Conservation (phyloP, 2,797 vertebrate genomes). For the Denticeps clupeoides region DNA sequence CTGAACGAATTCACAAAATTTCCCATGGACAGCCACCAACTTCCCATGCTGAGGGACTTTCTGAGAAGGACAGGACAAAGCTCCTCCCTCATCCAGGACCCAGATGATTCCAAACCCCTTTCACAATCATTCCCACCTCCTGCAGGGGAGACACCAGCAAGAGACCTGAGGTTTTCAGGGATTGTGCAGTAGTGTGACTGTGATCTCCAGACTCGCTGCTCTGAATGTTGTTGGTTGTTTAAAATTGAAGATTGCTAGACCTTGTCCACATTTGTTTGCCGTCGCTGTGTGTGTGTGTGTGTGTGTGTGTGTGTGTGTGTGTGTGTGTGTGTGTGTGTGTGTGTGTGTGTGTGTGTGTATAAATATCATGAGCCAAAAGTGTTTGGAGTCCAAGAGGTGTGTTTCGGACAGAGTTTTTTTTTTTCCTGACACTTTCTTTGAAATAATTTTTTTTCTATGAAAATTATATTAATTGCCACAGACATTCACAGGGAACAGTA, state of each 20-base stretch:
- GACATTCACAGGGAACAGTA: too few species aligned
- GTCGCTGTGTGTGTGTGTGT: constrained; percentile 3
- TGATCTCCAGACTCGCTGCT: neutral
- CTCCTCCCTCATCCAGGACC: too few species aligned
- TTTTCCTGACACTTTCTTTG: constrained; percentile 3
- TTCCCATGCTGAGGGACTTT: too few species aligned
- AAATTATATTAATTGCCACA: too few species aligned
- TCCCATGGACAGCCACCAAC: too few species aligned
- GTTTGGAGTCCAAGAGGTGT: constrained; percentile 8
- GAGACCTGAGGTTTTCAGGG: constrained; percentile 15
- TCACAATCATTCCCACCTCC: too few species aligned
- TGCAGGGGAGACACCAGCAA: too few species aligned
- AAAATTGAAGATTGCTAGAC: neutral
- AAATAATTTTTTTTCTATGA: neutral
- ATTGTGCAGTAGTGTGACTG: too few species aligned
- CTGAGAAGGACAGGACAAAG: too few species aligned
- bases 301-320: constrained; percentile 7
- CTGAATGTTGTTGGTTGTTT: too few species aligned
- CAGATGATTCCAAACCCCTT: too few species aligned
- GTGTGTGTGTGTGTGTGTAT: constrained; percentile 28
- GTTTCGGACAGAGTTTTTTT: constrained; percentile 3
- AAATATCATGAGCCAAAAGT: constrained; percentile 33
- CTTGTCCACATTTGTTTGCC: neutral
- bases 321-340: constrained; percentile 7
- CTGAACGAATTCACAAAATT: too few species aligned